Evolutionary conservation across 2,797 vertebrate genomes (phyloP).

Genomic region (Merluccius polli): DNA sequence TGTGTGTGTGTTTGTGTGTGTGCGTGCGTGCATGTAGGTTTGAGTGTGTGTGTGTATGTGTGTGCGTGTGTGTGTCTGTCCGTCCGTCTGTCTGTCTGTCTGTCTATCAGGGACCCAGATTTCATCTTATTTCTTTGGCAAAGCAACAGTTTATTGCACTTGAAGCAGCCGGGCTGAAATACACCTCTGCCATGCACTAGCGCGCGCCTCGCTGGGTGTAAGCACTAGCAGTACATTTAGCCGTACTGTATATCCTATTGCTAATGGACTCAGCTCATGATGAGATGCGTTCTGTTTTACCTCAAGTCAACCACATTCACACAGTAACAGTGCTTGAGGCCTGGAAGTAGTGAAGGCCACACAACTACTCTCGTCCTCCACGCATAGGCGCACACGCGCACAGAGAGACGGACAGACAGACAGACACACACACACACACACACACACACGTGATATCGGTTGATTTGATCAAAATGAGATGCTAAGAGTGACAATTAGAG

Average conservation of each 20-base stretch:
- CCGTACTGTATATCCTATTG: not conserved
- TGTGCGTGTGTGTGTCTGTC: slow-evolving; percentile 1
- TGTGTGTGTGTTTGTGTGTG: slow-evolving; percentile 5
- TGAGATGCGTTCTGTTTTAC: not conserved
- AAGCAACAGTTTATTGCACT: not conserved
- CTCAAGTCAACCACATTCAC: not conserved
- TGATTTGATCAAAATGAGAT: no score
- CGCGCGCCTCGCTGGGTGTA: not conserved
- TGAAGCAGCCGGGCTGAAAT: slow-evolving; percentile 3
- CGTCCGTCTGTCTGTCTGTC: slow-evolving; percentile 3
- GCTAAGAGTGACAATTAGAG: no score
- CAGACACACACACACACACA: no score
- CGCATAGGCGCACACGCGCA: no score
- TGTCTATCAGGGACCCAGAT: not conserved
- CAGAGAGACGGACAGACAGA: no score
- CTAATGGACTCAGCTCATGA: not conserved
- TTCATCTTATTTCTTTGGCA: slow-evolving; percentile 2
- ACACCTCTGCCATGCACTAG: not conserved
- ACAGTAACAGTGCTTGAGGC: not conserved
- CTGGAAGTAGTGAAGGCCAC: no score
- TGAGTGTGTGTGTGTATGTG: slow-evolving; percentile 6
- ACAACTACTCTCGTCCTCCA: no score
- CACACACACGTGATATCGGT: no score
- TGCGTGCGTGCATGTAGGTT: not conserved
- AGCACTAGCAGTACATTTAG: not conserved